Evolutionary conservation across 2,888 invertebrate species (phyloP), one percentile per base, ranked within the genome.

Genomic region (Drosophila mayaguana): DNA sequence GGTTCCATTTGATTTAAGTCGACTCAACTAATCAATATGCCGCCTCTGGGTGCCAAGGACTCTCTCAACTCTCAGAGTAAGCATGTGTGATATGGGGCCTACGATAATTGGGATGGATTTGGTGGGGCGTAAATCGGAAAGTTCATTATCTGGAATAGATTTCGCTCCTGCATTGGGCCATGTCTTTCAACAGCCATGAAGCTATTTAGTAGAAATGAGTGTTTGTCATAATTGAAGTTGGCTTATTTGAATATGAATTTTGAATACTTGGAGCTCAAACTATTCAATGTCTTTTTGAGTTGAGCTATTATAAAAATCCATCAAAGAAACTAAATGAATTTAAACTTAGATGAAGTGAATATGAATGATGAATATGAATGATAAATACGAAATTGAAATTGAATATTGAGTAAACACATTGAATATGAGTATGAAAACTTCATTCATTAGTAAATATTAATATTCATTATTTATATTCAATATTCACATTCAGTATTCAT

Each of bases 11-110:
- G 48, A 18, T 3, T 18, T 32, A 32, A 28, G n/a, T 18, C 28
- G 18, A 7, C 48, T 32, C 3, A 48, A 18, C 48, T 48, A 48
- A 48, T 48, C 48, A 48, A 48, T 45, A 22, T 14, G 45, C 45
- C 4, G 7, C 18, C 18, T 42, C 9, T 0, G 42, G 18, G 42
- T 6, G 43, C 22, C 0, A 1, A 22, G 6, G 14, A 2, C n/a
- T n/a, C 48, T 48, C n/a, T 11, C 11, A 28, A 11, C 48, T 48
- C 48, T 28, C 28, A 11, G 6, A 3, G 5, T 9, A 48, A 28
- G 12, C n/a, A 28, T 12, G 2, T 5, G 28, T 11, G n/a, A 28
- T 12, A 28, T n/a, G 6, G 5, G 2, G 2, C 11, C 12, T 16
- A n/a, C 2, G 48, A 22, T 8, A 0, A 45, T 8, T 8, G 3